phyloP scores from a whole-genome alignment of 1,140 invertebrate species.

The Heliconius eleuchia region DNA sequence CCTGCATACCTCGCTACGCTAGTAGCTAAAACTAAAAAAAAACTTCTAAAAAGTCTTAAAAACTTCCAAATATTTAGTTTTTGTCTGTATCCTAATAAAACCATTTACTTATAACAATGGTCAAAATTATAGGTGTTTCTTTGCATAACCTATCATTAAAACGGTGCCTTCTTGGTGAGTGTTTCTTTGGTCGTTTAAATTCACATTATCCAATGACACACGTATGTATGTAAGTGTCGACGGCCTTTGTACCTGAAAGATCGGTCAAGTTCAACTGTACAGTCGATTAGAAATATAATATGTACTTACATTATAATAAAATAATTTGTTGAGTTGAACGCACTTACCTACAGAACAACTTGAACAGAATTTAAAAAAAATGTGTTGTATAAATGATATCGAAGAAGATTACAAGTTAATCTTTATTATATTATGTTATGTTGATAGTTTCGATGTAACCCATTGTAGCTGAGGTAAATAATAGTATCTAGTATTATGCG shows the following conservation, averaged over 20 bases:
- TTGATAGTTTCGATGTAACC: too few relatives aligned
- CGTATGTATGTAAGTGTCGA: conserved; percentile 47
- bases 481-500: too few relatives aligned
- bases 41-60: not conserved
- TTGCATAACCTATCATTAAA: conserved; percentile 39
- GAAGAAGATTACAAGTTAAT: too few relatives aligned
- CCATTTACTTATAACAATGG: not conserved
- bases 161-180: conserved; percentile 36
- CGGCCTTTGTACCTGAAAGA: conserved; percentile 50
- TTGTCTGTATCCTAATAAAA: not conserved
- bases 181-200: conserved; percentile 43
- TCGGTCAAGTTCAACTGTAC: conserved; percentile 50
- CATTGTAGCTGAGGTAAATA: too few relatives aligned
- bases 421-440: too few relatives aligned
- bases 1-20: too few relatives aligned
- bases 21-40: too few relatives aligned
- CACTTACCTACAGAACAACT: too few relatives aligned
- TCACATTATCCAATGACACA: conserved; percentile 50
- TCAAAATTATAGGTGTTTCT: not conserved
- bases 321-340: too few relatives aligned
- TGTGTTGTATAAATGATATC: too few relatives aligned
- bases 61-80: not conserved
- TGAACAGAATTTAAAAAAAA: not conserved
- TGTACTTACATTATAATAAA: too few relatives aligned
- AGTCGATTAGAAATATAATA: conserved; percentile 17